These are phyloP conservation scores for Loxodonta africana DNA, from an alignment of 2,113 vertebrate species.

Conservation along the genomic window DNA sequence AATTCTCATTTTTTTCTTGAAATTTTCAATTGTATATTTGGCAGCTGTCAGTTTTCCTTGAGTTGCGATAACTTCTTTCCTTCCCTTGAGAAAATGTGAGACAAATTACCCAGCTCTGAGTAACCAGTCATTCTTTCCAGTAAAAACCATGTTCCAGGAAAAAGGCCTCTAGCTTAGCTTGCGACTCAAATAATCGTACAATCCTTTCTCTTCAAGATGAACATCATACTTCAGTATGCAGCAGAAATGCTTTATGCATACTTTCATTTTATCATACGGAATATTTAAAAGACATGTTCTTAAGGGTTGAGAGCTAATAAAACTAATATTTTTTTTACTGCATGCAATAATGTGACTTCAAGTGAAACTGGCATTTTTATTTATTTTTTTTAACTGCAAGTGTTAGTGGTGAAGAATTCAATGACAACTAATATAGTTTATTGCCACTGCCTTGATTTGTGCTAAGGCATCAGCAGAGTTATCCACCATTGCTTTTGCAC, in stretches of 20 bases:
- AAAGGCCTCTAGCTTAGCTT: not conserved
- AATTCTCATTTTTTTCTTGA: not conserved
- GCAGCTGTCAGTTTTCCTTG: not conserved
- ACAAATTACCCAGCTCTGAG: not conserved
- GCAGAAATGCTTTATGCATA: not conserved
- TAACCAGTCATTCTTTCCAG: not conserved
- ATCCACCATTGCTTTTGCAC: not conserved
- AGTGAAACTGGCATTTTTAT: not conserved
- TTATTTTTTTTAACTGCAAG: not conserved
- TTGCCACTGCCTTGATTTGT: not conserved
- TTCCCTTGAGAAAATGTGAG: not conserved
- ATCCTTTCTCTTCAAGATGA: not conserved
- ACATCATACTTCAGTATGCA: not conserved
- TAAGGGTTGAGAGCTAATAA: not conserved
- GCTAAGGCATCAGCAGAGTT: not conserved
- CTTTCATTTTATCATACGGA: not conserved
- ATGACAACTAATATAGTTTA: not conserved
- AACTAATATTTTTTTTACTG: not conserved
- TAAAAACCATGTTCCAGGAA: not conserved
- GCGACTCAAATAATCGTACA: not conserved
- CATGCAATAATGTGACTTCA: not conserved
- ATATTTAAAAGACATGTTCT: conserved; percentile 5
- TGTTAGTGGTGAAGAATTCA: not conserved
- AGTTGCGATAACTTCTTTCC: not conserved
- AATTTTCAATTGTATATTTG: conserved; percentile 9